phyloP scores from a whole-genome alignment of 2,113 vertebrate genomes.

The Aegotheles bennettii region DNA sequence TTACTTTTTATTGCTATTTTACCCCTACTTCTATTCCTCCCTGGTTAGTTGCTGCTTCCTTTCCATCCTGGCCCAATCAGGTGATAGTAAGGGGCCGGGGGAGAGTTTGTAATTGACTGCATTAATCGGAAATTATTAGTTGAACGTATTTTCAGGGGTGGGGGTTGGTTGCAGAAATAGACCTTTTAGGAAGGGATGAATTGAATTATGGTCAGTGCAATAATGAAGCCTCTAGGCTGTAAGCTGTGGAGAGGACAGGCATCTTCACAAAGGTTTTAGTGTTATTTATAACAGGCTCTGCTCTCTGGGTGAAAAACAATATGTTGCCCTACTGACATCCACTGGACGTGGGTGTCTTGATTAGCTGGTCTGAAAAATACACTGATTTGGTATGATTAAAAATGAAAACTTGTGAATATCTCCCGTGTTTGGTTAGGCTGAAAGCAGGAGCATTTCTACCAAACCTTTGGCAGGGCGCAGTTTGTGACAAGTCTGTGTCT shows the following conservation, averaged over 20 bases:
- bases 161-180: conserved; percentile 56
- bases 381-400: neutral
- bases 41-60: conserved; percentile 53
- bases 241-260: conserved; percentile 52
- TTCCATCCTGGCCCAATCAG: conserved; percentile 37
- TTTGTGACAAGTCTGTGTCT: neutral
- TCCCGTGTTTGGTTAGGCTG: neutral
- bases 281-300: conserved; percentile 33
- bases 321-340: conserved; percentile 8
- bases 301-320: conserved; percentile 16
- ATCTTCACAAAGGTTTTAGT: conserved; percentile 35
- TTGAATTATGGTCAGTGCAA: conserved; percentile 60
- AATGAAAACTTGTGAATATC: neutral
- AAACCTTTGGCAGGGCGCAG: neutral
- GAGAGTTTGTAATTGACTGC: conserved; percentile 64
- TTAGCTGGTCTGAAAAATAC: conserved; percentile 29
- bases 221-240: conserved; percentile 66
- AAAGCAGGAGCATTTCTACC: neutral
- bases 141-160: conserved; percentile 46
- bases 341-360: neutral
- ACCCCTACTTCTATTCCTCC: conserved; percentile 49
- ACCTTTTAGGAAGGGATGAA: conserved; percentile 65
- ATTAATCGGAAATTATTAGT: conserved; percentile 76
- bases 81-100: conserved; percentile 33
- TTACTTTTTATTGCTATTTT: conserved; percentile 79